Evolutionary conservation across 2,797 vertebrate species (phyloP).

Genomic region (Pangasius larnaudii): DNA sequence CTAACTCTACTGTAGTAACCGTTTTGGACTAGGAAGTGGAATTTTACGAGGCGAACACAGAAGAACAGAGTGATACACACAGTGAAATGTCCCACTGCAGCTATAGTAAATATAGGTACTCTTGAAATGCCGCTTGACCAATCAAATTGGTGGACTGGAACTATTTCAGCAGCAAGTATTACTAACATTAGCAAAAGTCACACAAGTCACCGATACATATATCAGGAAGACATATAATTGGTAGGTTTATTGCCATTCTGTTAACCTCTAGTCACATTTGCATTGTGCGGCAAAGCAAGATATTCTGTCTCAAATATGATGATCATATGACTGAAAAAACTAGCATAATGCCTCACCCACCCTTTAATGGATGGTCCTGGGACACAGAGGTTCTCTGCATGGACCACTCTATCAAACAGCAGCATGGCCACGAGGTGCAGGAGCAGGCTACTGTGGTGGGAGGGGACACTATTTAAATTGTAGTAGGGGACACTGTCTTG

Average conservation of each 20-base stretch:
- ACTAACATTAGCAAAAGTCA: not conserved
- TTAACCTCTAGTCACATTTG: not conserved
- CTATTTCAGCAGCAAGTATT: not conserved
- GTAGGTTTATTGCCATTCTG: not conserved
- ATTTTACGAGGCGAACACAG: not conserved
- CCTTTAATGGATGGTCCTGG: not conserved
- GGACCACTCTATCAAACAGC: not conserved
- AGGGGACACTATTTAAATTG: constrained; percentile 59
- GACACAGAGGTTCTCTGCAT: not conserved
- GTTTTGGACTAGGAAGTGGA: not conserved
- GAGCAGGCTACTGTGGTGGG: not conserved
- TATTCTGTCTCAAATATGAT: not conserved
- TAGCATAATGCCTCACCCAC: too few species aligned
- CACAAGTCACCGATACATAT: not conserved
- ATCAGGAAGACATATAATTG: not conserved
- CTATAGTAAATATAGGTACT: not conserved
- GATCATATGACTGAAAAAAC: not conserved
- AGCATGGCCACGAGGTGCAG: not conserved
- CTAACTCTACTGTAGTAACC: not conserved
- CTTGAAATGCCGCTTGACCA: not conserved
- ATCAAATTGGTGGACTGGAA: not conserved
- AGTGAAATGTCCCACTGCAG: not conserved
- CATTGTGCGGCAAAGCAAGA: not conserved
- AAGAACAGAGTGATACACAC: not conserved
- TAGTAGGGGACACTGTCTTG: constrained; percentile 58